Conservation (phyloP, 2,113 vertebrate genomes). For the Myiopsitta monachus region DNA sequence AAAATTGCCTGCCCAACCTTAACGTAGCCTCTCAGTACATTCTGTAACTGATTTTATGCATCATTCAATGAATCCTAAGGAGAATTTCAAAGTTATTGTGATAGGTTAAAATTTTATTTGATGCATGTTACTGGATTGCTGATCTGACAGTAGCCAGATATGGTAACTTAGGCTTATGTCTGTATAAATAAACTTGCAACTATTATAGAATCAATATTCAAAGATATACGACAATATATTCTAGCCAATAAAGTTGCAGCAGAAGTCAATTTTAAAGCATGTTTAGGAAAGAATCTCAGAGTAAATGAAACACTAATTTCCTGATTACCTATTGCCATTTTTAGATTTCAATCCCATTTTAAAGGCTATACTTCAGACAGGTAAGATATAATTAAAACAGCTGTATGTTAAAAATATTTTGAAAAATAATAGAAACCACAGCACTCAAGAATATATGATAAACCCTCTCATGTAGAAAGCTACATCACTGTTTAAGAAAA, state of each 20-base stretch:
- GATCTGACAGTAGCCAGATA: background rate
- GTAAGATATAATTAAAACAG: background rate
- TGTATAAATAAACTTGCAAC: background rate
- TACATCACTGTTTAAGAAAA: background rate
- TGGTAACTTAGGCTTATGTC: background rate
- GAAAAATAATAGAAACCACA: background rate
- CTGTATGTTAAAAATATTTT: background rate
- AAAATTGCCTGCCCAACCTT: background rate
- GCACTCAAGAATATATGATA: background rate
- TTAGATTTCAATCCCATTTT: background rate
- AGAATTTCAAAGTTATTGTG: background rate
- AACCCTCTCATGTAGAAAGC: background rate
- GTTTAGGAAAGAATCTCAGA: background rate
- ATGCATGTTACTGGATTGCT: background rate
- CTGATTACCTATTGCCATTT: background rate
- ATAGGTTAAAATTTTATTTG: background rate
- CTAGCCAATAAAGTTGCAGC: background rate
- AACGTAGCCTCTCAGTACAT: background rate
- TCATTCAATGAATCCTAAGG: background rate
- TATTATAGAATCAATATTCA: background rate
- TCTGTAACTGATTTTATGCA: conserved; percentile 6
- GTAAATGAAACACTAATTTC: background rate
- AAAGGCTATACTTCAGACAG: background rate
- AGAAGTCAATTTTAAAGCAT: background rate
- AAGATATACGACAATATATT: background rate